Evolutionary conservation across 2,888 invertebrate genomes (phyloP).

Genomic region (Leptopilina myrica): DNA sequence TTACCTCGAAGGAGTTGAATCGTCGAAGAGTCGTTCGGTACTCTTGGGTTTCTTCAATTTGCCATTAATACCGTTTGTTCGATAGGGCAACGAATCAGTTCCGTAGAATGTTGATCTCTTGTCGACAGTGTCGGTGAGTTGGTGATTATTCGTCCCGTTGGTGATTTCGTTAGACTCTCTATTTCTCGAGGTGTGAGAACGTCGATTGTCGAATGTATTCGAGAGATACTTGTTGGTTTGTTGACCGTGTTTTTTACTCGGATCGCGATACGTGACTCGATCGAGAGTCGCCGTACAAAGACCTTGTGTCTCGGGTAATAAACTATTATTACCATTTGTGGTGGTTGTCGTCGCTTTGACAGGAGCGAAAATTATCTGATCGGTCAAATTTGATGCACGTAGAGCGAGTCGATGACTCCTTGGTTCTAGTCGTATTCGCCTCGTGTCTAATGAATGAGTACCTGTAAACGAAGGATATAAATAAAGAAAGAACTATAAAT

Average conservation of each 20-base stretch:
- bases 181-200: slow-evolving; percentile 65
- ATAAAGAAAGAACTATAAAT: no score
- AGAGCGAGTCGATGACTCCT: slow-evolving; percentile 67
- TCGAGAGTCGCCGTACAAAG: slow-evolving; percentile 71
- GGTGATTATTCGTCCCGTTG: slow-evolving; percentile 63
- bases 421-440: slow-evolving; percentile 67
- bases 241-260: slow-evolving; percentile 63
- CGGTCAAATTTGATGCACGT: slow-evolving; percentile 58
- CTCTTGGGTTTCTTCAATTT: slow-evolving; percentile 70
- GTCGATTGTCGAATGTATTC: slow-evolving; percentile 67
- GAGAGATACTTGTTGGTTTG: slow-evolving; percentile 64
- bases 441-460: slow-evolving; percentile 64
- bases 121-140: slow-evolving; percentile 60
- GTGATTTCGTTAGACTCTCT: slow-evolving; percentile 50
- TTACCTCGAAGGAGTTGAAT: slow-evolving; percentile 42
- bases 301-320: slow-evolving; percentile 58
- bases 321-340: slow-evolving; percentile 52
- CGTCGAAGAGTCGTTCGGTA: slow-evolving; percentile 69
- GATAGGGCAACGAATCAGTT: slow-evolving; percentile 64
- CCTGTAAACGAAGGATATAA: slow-evolving; percentile 45
- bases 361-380: slow-evolving; percentile 32
- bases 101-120: slow-evolving; percentile 59
- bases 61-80: slow-evolving; percentile 64
- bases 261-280: slow-evolving; percentile 68
- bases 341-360: slow-evolving; percentile 54